Percentiles rank a stretch among this genome's conserved stretches.
Evolutionary conservation across 2,113 vertebrate genomes (phyloP).

Genomic region (Nipponia nippon): DNA sequence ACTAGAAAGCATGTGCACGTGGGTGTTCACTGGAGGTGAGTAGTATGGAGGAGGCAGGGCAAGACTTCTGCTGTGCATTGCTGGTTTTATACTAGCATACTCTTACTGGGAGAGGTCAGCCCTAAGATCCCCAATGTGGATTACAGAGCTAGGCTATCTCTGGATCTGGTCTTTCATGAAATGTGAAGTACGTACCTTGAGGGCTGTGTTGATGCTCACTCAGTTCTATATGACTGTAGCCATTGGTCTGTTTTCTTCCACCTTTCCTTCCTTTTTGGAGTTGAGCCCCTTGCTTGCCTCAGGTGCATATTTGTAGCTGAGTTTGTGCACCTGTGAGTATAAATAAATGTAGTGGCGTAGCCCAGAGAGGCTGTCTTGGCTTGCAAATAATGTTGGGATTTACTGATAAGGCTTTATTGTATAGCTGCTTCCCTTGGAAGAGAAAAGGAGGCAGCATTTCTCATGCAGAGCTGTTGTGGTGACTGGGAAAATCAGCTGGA

Average conservation of each 20-base stretch:
- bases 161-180: not conserved
- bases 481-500: not conserved
- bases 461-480: not conserved
- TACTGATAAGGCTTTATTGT: not conserved
- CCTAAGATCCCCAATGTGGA: not conserved
- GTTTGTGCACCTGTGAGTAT: not conserved
- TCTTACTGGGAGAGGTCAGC: not conserved
- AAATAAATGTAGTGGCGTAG: not conserved
- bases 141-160: not conserved
- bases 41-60: not conserved
- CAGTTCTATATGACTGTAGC: not conserved
- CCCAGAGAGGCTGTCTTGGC: not conserved
- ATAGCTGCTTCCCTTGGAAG: not conserved
- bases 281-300: not conserved
- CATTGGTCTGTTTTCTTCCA: not conserved
- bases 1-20: accelerated
- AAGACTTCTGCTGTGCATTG: not conserved
- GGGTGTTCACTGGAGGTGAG: not conserved
- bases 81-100: not conserved
- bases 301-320: not conserved
- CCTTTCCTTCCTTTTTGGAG: not conserved
- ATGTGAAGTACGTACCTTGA: accelerated
- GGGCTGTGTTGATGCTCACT: not conserved
- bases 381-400: not conserved
- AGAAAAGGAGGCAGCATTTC: not conserved